Evolutionary conservation across 2,888 invertebrate species (phyloP).

Genomic region (Euplexia lucipara): DNA sequence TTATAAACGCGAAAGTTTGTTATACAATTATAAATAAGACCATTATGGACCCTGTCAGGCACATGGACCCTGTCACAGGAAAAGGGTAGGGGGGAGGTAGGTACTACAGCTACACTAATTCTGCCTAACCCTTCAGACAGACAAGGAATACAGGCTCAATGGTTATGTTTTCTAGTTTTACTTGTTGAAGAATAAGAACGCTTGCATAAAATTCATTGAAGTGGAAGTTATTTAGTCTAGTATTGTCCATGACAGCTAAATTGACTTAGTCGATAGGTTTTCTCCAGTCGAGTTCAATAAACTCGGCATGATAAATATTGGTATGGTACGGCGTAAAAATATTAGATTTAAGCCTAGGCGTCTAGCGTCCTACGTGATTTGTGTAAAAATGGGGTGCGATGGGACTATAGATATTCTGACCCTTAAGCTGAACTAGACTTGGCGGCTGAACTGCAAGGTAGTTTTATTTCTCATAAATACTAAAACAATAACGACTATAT

Average conservation of each 20-base stretch:
- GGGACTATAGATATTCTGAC: background rate
- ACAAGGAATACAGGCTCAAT: too few relatives aligned
- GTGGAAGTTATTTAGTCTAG: background rate
- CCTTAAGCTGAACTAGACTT: background rate
- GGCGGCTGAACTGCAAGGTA: background rate
- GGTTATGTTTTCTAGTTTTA: background rate
- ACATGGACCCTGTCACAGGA: too few relatives aligned
- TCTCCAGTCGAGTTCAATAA: constrained; percentile 25
- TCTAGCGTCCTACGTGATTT: constrained; percentile 32
- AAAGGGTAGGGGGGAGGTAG: too few relatives aligned
- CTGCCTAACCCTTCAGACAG: too few relatives aligned
- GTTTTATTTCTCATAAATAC: background rate
- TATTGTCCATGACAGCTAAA: constrained; percentile 16
- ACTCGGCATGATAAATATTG: constrained; percentile 20
- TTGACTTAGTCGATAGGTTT: constrained; percentile 6
- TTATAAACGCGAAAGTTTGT: too few relatives aligned
- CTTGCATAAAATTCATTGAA: background rate
- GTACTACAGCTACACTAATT: too few relatives aligned
- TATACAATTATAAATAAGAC: too few relatives aligned
- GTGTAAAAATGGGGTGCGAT: constrained; percentile 15
- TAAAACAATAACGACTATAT: constrained; percentile 8
- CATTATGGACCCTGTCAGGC: too few relatives aligned
- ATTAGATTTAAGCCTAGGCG: constrained; percentile 26
- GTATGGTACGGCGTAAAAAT: constrained; percentile 7
- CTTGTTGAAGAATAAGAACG: background rate